Base-by-base conservation (phyloP, 2,113 vertebrate species). In the Stomatorhinus ivindoensis region DNA sequence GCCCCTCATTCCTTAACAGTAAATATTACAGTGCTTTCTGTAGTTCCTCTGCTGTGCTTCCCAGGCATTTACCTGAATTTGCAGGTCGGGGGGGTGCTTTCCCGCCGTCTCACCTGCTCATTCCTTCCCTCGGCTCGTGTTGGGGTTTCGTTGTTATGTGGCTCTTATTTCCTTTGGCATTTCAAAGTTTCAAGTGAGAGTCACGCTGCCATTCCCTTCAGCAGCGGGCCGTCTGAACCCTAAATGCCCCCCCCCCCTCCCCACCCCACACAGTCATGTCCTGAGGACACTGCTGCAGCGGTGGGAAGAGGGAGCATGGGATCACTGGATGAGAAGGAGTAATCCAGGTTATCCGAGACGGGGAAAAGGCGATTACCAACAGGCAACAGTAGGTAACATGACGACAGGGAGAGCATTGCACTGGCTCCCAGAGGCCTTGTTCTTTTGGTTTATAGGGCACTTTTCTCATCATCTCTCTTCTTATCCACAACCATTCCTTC, bases 301-400 rank as follows among this genome's bases (percentile, higher is more conserved):
- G 2, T 80, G 73, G 31, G 35, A 80, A 24, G 21, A 35, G 27
- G 7, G 27, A 53, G 27, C 48, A 35, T 44, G 4, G 35, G 24
- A 42, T 84, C 82, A 69, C n/a, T 69, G 61, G 51, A 87, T 39
- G 42, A 19, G n/a, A 76, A 61, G 15, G 46, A 65, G 88, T 90
- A 90, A 90, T 88, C 90, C 87, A 13, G 90, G 87, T 61, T 35
- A 89, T 88, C 50, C 19, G 47, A 84, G 87, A 31, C 27, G 73
- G 55, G 55, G 39, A 87, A 90, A 88, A 90, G 88, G 42, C 58
- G n/a, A 87, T 89, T 89, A 89, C 31, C 17, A 82, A 89, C 46
- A 39, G 55, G 51, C 88, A 44, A 61, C 39, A 44, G 50, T 4
- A 65, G 85, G 55, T 91, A 83, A 89, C 47, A 89, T 73, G 86